Percentiles rank a stretch among this genome's conserved stretches.
Conservation (phyloP, 1,140 invertebrate species). For the Brachionus calyciflorus region DNA sequence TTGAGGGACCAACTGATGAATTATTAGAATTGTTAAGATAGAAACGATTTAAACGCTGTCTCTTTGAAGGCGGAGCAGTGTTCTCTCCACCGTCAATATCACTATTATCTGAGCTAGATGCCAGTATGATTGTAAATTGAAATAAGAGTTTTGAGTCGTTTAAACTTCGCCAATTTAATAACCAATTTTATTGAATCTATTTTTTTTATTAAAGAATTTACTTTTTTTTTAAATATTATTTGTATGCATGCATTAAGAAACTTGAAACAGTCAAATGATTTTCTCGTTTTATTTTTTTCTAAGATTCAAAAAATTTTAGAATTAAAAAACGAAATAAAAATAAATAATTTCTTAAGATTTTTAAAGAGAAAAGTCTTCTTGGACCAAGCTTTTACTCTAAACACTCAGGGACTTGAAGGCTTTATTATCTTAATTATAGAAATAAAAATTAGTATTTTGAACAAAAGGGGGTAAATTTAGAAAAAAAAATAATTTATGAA, state of each 20-base stretch:
- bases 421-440: neutral
- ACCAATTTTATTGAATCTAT: neutral
- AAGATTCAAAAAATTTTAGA: neutral
- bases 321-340: constrained; percentile 25
- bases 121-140: constrained; percentile 26
- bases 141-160: neutral
- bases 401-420: neutral
- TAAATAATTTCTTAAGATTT: neutral
- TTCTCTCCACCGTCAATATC: constrained; percentile 41
- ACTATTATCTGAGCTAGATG: constrained; percentile 40
- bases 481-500: constrained; percentile 23
- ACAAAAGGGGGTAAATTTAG: neutral
- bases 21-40: neutral
- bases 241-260: neutral
- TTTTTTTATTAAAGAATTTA: neutral
- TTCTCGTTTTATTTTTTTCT: too few relatives aligned
- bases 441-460: neutral
- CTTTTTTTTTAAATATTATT: neutral
- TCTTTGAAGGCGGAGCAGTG: constrained; percentile 25
- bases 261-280: neutral
- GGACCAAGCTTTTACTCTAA: neutral
- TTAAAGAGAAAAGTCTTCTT: neutral
- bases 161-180: neutral
- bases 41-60: constrained; percentile 13
- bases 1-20: neutral